Percentiles rank a stretch among this genome's conserved stretches.
Evolutionary conservation across 2,113 vertebrate genomes (phyloP).

Genomic region (Oophaga pumilio): DNA sequence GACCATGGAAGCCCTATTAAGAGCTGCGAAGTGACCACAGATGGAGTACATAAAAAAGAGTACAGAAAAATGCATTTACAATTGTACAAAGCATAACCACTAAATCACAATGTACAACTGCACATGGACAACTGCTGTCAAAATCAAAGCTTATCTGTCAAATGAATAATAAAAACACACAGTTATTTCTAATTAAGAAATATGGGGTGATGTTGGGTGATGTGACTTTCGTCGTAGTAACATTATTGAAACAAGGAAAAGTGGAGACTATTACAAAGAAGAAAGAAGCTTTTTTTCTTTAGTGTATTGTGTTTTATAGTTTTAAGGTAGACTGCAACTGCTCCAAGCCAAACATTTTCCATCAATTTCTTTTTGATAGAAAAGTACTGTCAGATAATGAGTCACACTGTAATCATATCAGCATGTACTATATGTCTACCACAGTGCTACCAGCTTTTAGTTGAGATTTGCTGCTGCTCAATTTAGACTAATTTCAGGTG

Average conservation of each 20-base stretch:
- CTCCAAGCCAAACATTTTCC: slow-evolving; percentile 56
- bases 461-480: slow-evolving; percentile 58
- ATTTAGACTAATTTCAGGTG: slow-evolving; percentile 59
- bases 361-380: slow-evolving; percentile 58
- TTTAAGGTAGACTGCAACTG: slow-evolving; percentile 55
- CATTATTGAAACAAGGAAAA: slow-evolving; percentile 20
- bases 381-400: slow-evolving; percentile 59
- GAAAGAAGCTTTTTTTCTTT: slow-evolving; percentile 15
- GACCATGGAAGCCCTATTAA: no score
- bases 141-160: not conserved
- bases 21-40: no score
- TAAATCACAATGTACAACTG: not conserved
- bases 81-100: not conserved
- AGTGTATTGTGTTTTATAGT: slow-evolving; percentile 44
- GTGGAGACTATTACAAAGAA: slow-evolving; percentile 15
- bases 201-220: slow-evolving; percentile 11
- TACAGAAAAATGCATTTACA: not conserved
- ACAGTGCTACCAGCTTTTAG: slow-evolving; percentile 58
- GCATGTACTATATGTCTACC: slow-evolving; percentile 57
- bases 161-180: not conserved
- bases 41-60: not conserved
- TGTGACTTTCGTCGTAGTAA: slow-evolving; percentile 3
- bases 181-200: not conserved
- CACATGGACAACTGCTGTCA: not conserved
- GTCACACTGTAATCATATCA: slow-evolving; percentile 59